Base-by-base conservation (phyloP, 1,140 invertebrate species). In the Hyles vespertilio region DNA sequence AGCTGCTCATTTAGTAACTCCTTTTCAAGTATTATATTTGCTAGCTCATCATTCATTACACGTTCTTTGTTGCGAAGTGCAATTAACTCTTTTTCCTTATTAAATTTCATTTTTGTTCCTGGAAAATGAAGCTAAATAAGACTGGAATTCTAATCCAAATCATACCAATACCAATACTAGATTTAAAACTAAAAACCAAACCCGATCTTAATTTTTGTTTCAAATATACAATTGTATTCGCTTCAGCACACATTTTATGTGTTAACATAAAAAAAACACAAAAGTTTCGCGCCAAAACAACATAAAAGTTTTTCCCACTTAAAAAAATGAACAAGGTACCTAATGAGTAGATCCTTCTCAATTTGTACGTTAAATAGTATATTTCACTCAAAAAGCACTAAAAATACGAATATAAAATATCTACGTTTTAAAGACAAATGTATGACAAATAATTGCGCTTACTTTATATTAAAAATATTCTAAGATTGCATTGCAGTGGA, bases 91-190 rank as follows among this genome's bases (percentile, higher is more conserved):
- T 60, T 69, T 48, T 73, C 67, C 51, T 67, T 73, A 43, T 51
- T 57, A 34, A 76, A 11, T 56, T 77, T 82, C n/a, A 58, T 46
- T 63, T 67, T 80, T 10, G 53, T 74, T 12, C 50, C 84, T 87
- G 56, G 44, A 70, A 77, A 44, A 58, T 32, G 33, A 34, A 9
- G 32, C 7, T 33, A 48, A 11, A 5, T 5, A 40, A 48, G n/a
- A 48, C 2, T 32, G 5, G 22, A 32, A 33, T 32, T 9, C 11
- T 40, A 33, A 52, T 33, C 12, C 32, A 33, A 33, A 53, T 43
- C 5, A 22, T 12, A 44, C 22, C 8, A 43, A 11, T 44, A 53
- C 3, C 11, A 12, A 12, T 53, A 43, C 7, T 52, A 10, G 8
- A 34, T 44, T 44, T 11, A 22, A 12, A 53, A 44, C 2, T 43